Evolutionary conservation across 2,113 vertebrate genomes (phyloP).

Genomic region (Pogonocichla stellata): DNA sequence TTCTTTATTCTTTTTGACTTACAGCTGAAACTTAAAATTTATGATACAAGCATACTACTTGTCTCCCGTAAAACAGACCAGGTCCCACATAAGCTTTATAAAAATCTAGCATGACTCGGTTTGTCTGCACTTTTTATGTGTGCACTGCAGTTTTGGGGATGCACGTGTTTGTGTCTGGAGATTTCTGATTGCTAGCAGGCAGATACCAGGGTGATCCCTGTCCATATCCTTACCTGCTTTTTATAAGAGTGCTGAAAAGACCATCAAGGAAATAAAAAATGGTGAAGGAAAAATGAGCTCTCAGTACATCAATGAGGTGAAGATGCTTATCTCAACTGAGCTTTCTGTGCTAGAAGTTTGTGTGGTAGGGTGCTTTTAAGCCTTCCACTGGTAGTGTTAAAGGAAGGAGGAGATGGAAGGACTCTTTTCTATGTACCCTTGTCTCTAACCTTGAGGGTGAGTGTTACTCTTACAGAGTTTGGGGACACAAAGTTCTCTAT

Average conservation of each 20-base stretch:
- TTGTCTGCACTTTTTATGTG: background rate
- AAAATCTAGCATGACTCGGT: background rate
- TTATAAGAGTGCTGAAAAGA: background rate
- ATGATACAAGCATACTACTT: background rate
- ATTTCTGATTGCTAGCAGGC: background rate
- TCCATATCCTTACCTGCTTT: background rate
- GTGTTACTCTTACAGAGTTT: background rate
- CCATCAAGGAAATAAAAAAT: background rate
- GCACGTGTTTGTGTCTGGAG: background rate
- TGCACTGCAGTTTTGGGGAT: background rate
- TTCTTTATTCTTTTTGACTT: background rate
- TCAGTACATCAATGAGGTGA: background rate
- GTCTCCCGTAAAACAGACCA: background rate
- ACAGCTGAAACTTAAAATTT: background rate
- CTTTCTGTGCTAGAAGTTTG: background rate
- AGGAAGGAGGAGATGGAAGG: background rate
- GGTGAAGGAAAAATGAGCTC: background rate
- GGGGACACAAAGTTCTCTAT: background rate
- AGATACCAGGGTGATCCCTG: background rate
- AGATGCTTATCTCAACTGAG: rapidly evolving
- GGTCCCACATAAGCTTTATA: background rate
- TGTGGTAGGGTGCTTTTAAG: background rate
- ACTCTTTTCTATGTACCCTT: background rate
- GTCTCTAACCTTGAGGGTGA: background rate
- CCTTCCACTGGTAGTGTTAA: background rate